Evolutionary conservation across 2,797 vertebrate genomes (phyloP), one percentile per base, ranked within the genome.

Genomic region (Lepidocolaptes lacrymiger): DNA sequence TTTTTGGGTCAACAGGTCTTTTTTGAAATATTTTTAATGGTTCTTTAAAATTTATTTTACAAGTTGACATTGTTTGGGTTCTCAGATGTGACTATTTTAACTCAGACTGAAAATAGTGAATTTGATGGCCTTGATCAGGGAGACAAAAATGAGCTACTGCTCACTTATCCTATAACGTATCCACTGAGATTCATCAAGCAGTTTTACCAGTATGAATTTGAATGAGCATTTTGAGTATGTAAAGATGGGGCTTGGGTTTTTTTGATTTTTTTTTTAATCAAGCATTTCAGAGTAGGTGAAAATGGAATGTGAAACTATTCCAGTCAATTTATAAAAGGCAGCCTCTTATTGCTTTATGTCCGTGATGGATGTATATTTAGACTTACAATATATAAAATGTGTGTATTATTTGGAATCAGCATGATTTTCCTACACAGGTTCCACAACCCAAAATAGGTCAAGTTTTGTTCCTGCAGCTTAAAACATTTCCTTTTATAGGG

Each of bases 1-100:
- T 62, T 18, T 16, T 4, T 4, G 3, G 3, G 6, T 11, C 32
- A 61, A n/a, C 1, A 0, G 14, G 5, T 41, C 3, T 6, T 58
- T 54, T 56, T 22, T 4, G 3, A 32, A 37, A 27, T 13, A 1
- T 16, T 62, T 27, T 54, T 48, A 9, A 14, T 36, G 1, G 7
- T 21, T 22, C 0, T 21, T 55, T 32, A 10, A 15, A 8, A 19
- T 6, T 28, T 12, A 18, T 37, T 28, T 55, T 55, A 55, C 16
- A 20, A 13, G 6, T 43, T 55, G 3, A 3, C 23, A 23, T 10
- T 43, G 14, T 37, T 48, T 62, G 12, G 17, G 32, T 39, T 34
- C 16, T 62, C 24, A 55, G 0, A n/a, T 27, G 3, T 56, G 36
- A 36, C 12, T 44, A 5, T 30, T n/a, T 62, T 67, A 71, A 67